A percentile compares a stretch with the other conserved stretches of the same genome.
Conservation (phyloP, 2,113 vertebrate species). For the Mormoops blainvillei region DNA sequence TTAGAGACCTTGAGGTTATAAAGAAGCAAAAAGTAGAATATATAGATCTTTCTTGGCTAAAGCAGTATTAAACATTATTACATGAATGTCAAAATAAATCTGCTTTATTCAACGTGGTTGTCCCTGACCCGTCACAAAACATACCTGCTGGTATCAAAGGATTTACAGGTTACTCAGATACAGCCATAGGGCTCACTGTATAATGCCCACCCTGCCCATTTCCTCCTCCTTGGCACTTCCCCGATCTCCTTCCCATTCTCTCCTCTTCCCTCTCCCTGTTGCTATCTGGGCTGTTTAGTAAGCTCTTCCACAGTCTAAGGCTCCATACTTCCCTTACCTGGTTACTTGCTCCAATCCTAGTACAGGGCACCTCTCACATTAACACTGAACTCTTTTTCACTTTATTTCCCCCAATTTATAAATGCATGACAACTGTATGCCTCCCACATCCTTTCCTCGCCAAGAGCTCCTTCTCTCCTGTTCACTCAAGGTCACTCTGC, state of each 20-base stretch:
- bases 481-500: neutral
- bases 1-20: neutral
- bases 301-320: neutral
- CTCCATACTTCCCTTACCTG: neutral
- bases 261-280: neutral
- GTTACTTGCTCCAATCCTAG: neutral
- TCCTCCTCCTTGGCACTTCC: neutral
- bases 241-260: neutral
- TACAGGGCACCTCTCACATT: neutral
- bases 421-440: neutral
- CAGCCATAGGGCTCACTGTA: rapidly evolving
- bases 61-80: neutral
- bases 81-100: no score
- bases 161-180: neutral
- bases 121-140: neutral
- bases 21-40: neutral
- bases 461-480: neutral
- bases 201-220: rapidly evolving
- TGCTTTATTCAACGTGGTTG: neutral
- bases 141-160: neutral
- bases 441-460: neutral
- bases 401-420: neutral
- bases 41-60: neutral
- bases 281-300: neutral
- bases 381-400: neutral